Conservation (phyloP, 2,888 invertebrate species). For the Blera fallax region DNA sequence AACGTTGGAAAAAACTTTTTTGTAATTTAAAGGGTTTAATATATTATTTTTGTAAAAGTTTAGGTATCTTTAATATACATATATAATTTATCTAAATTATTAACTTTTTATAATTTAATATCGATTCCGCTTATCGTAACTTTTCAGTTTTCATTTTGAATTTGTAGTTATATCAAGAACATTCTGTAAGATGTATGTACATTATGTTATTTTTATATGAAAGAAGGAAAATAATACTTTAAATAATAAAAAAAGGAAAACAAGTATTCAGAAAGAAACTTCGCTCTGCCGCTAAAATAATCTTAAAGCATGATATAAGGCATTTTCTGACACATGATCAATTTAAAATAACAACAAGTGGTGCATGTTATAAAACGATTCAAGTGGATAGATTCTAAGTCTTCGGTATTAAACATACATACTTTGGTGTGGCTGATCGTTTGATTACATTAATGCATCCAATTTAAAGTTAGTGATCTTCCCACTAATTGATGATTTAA, state of each 20-base stretch:
- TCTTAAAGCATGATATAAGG: too few relatives aligned
- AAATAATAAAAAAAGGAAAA: neutral
- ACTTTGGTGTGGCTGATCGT: too few relatives aligned
- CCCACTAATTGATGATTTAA: too few relatives aligned
- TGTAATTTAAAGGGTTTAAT: neutral
- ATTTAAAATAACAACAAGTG: too few relatives aligned
- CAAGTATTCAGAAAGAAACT: too few relatives aligned
- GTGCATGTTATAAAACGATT: too few relatives aligned
- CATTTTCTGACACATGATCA: too few relatives aligned
- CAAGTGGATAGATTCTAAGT: too few relatives aligned
- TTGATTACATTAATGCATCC: too few relatives aligned
- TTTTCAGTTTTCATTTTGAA: neutral
- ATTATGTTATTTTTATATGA: neutral
- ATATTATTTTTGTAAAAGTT: conserved; percentile 3
- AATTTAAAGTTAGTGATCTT: too few relatives aligned
- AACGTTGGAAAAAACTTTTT: conserved; percentile 29
- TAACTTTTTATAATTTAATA: conserved; percentile 17
- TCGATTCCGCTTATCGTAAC: neutral
- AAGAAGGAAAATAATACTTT: neutral
- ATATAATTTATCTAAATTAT: conserved; percentile 1
- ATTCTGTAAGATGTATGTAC: neutral
- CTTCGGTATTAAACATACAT: too few relatives aligned
- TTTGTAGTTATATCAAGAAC: neutral
- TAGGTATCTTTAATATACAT: neutral
- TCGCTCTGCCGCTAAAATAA: too few relatives aligned